Evolutionary conservation across 2,797 vertebrate genomes (phyloP).

Genomic region (Smutsia temminckii): DNA sequence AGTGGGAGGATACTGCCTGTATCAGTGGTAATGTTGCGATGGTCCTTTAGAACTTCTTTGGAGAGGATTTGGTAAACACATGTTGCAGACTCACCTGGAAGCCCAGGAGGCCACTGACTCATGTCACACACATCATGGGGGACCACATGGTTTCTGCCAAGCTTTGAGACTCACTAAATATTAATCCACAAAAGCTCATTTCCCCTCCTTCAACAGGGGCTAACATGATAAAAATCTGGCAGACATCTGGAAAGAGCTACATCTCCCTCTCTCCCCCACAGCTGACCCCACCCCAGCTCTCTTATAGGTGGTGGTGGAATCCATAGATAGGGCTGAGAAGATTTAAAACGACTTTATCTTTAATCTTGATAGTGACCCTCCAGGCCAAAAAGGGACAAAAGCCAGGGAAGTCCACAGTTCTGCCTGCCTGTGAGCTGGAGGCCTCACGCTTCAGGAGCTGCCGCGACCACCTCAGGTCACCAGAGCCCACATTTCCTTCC

Average conservation of each 20-base stretch:
- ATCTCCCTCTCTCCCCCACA: accelerated
- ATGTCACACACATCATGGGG: background rate
- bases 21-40: accelerated
- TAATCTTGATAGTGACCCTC: background rate
- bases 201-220: background rate
- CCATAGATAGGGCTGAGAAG: background rate
- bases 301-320: background rate
- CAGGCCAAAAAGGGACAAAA: background rate
- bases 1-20: too few relatives aligned
- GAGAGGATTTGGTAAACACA: background rate
- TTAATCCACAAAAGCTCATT: background rate
- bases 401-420: background rate
- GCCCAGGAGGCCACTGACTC: background rate
- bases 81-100: background rate
- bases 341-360: background rate
- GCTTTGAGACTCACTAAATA: background rate
- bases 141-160: background rate
- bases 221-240: background rate
- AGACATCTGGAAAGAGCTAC: background rate
- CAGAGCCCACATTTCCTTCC: background rate
- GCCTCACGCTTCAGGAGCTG: background rate
- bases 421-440: background rate
- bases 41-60: background rate
- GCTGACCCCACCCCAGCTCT: background rate
- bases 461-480: background rate